Evolutionary conservation across 2,797 vertebrate species (phyloP).

Genomic region (Sebastes variabilis): DNA sequence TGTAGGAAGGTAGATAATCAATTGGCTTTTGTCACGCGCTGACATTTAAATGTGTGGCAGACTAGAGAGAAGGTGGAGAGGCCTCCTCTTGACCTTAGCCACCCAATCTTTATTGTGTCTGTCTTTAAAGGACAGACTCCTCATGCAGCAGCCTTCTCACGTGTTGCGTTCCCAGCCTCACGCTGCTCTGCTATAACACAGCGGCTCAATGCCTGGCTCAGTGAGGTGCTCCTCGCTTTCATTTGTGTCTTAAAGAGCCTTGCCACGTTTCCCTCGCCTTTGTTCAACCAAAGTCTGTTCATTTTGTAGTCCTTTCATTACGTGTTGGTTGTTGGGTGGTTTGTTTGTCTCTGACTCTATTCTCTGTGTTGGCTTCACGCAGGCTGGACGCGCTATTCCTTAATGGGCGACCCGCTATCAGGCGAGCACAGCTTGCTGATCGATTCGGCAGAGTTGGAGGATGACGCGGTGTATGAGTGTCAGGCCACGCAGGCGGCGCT

Average conservation of each 20-base stretch:
- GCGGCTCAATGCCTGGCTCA: slow-evolving; percentile 43
- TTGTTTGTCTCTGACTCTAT: slow-evolving; percentile 73
- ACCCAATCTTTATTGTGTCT: slow-evolving; percentile 70
- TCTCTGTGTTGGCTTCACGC: slow-evolving; percentile 66
- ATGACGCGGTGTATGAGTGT: slow-evolving; percentile 92
- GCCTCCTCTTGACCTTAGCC: slow-evolving; percentile 71
- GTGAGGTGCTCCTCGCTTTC: slow-evolving; percentile 53
- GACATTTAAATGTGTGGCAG: slow-evolving; percentile 80
- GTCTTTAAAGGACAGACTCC: slow-evolving; percentile 69
- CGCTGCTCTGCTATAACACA: slow-evolving; percentile 44
- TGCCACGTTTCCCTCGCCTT: slow-evolving; percentile 54
- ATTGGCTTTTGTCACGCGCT: slow-evolving; percentile 78
- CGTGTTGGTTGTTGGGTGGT: slow-evolving; percentile 60
- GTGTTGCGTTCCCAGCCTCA: slow-evolving; percentile 59
- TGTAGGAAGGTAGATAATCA: slow-evolving; percentile 81
- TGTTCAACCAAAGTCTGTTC: slow-evolving; percentile 61
- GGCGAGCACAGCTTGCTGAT: slow-evolving; percentile 93
- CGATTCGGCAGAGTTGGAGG: slow-evolving; percentile 87
- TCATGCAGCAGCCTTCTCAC: slow-evolving; percentile 56
- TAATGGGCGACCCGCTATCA: slow-evolving; percentile 85
- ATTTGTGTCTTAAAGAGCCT: slow-evolving; percentile 56
- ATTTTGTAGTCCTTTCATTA: slow-evolving; percentile 63
- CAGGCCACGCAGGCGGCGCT: slow-evolving; percentile 91
- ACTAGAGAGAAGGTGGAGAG: slow-evolving; percentile 52
- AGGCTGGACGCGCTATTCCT: slow-evolving; percentile 93